phyloP scores from a whole-genome alignment of 1,140 invertebrate genomes.

The Hestina assimilis region DNA sequence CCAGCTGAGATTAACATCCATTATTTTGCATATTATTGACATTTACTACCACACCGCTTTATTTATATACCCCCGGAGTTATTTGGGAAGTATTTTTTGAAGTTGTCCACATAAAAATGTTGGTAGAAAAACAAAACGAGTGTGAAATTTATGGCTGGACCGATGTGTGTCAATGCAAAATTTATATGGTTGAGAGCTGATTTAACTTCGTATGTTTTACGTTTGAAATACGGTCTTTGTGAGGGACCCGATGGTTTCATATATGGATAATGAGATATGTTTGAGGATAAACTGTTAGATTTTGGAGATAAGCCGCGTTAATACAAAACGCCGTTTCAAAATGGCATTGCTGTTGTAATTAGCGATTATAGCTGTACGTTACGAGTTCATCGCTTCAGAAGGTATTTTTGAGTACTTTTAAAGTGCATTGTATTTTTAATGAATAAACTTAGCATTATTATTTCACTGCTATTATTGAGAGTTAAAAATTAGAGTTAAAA shows the following conservation, averaged over 20 bases:
- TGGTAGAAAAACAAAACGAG: conserved; percentile 71
- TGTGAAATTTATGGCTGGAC: conserved; percentile 64
- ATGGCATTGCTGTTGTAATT: background rate
- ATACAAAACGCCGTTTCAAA: background rate
- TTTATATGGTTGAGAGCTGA: conserved; percentile 68
- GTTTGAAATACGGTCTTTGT: conserved; percentile 69
- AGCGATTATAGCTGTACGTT: no score
- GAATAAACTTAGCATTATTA: no score
- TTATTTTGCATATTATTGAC: conserved; percentile 78
- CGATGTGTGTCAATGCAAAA: conserved; percentile 73
- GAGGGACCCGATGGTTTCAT: conserved; percentile 41
- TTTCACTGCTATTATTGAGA: no score
- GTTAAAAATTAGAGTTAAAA: no score
- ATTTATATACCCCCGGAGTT: conserved; percentile 70
- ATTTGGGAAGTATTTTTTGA: conserved; percentile 76
- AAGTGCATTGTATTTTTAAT: no score
- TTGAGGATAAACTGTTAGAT: conserved; percentile 27
- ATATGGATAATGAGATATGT: conserved; percentile 52
- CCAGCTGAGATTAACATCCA: conserved; percentile 68
- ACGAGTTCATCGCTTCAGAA: no score
- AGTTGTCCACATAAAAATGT: conserved; percentile 73
- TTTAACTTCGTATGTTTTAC: conserved; percentile 54
- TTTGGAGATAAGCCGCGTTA: conserved; percentile 8
- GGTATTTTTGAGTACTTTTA: no score
- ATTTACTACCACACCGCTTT: conserved; percentile 72